A percentile compares a stretch with the other conserved stretches of the same genome.
Conservation (phyloP, 2,888 invertebrate species). For the Drymonia ruficornis region DNA sequence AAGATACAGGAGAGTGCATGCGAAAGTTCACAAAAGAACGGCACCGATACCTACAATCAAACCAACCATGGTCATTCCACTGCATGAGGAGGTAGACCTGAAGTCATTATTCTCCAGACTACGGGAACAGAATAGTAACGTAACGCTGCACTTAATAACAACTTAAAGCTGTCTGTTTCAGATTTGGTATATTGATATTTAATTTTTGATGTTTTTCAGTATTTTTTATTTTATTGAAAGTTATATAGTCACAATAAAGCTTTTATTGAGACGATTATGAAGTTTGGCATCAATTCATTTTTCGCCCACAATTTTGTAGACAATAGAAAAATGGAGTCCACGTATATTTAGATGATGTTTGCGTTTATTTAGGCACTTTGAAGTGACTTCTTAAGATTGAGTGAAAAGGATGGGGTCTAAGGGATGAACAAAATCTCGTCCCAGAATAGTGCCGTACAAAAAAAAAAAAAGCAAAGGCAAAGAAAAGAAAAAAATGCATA, state of each 20-base stretch:
- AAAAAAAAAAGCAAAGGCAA: too few relatives aligned
- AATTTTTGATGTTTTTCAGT: conserved; percentile 5
- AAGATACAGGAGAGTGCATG: background rate
- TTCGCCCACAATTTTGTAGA: too few relatives aligned
- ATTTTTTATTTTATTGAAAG: background rate
- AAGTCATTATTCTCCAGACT: conserved; percentile 46
- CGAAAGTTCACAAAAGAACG: background rate
- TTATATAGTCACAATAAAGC: conserved; percentile 1
- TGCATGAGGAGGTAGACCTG: conserved; percentile 33
- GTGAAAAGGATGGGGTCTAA: background rate
- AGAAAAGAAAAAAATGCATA: too few relatives aligned
- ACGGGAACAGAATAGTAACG: conserved; percentile 43
- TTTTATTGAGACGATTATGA: conserved; percentile 3
- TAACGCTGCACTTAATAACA: conserved; percentile 53
- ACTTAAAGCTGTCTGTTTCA: background rate
- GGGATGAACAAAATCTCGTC: too few relatives aligned
- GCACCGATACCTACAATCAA: conserved; percentile 9
- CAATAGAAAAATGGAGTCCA: too few relatives aligned
- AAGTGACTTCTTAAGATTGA: background rate
- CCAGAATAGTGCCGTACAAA: too few relatives aligned
- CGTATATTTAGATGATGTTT: background rate
- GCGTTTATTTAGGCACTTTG: background rate
- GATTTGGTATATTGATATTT: conserved; percentile 6
- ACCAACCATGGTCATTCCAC: conserved; percentile 34
- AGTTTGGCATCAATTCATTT: background rate